Evolutionary conservation across 2,797 vertebrate genomes (phyloP).

Genomic region (Anguilla marmorata): DNA sequence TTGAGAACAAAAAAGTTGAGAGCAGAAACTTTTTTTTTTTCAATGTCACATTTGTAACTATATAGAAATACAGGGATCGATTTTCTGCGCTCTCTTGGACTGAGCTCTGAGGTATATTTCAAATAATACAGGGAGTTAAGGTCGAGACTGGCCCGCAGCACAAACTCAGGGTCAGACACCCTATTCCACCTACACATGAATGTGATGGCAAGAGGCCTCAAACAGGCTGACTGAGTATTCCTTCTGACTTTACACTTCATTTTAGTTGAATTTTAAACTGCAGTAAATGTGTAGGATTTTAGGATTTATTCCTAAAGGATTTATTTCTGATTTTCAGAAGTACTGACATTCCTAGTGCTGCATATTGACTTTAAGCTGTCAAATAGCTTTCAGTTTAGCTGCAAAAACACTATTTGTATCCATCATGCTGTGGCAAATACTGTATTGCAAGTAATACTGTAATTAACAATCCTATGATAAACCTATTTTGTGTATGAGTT

Average conservation of each 20-base stretch:
- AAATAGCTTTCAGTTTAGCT: background rate
- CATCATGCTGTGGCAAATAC: background rate
- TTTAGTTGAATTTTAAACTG: slow-evolving; percentile 17
- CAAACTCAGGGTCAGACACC: slow-evolving; percentile 29
- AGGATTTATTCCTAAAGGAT: background rate
- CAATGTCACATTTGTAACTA: slow-evolving; percentile 26
- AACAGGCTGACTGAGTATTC: background rate
- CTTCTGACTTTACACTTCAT: background rate
- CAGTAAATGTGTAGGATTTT: slow-evolving; percentile 12
- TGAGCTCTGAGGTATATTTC: slow-evolving; percentile 23
- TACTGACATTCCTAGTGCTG: slow-evolving; percentile 6
- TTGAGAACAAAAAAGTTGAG: slow-evolving; percentile 19
- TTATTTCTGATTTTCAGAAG: background rate
- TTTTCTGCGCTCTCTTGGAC: background rate
- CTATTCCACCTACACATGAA: slow-evolving; percentile 2
- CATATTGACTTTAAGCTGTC: slow-evolving; percentile 6
- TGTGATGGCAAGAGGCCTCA: background rate
- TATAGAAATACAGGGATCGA: slow-evolving; percentile 27
- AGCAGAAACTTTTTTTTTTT: slow-evolving; percentile 28
- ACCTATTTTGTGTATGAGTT: background rate
- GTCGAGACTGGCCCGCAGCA: slow-evolving; percentile 23
- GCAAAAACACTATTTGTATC: background rate
- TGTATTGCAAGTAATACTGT: background rate
- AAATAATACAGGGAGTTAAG: slow-evolving; percentile 30
- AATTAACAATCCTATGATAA: background rate